Percentiles rank a stretch among this genome's conserved stretches.
Evolutionary conservation across 2,888 invertebrate species (phyloP).

Genomic region (Aethes cnicana): DNA sequence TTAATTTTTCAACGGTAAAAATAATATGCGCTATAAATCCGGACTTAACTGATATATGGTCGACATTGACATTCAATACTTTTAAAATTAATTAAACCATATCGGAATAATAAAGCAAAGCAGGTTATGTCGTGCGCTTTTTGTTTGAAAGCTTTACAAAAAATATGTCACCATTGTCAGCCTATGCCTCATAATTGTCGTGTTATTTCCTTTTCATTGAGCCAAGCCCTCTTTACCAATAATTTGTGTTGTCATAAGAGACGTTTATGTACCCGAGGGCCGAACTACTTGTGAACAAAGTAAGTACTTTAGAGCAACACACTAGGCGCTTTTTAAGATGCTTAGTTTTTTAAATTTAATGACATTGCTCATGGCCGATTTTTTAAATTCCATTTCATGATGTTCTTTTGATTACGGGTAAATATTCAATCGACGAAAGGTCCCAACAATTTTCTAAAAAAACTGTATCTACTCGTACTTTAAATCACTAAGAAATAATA

Average conservation of each 20-base stretch:
- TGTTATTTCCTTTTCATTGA: constrained; percentile 74
- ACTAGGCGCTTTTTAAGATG: constrained; percentile 12
- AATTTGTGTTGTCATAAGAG: constrained; percentile 68
- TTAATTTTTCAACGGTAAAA: too few relatives aligned
- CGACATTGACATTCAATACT: constrained; percentile 33
- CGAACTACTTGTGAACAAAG: constrained; percentile 30
- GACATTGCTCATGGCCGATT: too few relatives aligned
- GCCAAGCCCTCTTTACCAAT: constrained; percentile 56
- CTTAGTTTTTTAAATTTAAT: not conserved
- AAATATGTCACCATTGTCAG: constrained; percentile 70
- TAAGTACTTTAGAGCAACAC: not conserved
- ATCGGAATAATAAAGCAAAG: constrained; percentile 46
- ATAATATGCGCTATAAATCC: constrained; percentile 4
- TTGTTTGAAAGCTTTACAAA: constrained; percentile 63
- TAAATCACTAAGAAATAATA: constrained; percentile 11
- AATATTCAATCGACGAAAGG: too few relatives aligned
- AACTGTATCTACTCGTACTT: not conserved
- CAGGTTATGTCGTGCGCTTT: constrained; percentile 40
- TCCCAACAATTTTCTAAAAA: too few relatives aligned
- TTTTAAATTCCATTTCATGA: too few relatives aligned
- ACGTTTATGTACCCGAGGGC: constrained; percentile 46
- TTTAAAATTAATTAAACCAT: constrained; percentile 59
- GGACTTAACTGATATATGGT: constrained; percentile 13
- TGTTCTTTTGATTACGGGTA: too few relatives aligned
- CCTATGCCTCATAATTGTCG: constrained; percentile 72